Conservation (phyloP, 2,888 invertebrate genomes). For the Teleogryllus oceanicus region DNA sequence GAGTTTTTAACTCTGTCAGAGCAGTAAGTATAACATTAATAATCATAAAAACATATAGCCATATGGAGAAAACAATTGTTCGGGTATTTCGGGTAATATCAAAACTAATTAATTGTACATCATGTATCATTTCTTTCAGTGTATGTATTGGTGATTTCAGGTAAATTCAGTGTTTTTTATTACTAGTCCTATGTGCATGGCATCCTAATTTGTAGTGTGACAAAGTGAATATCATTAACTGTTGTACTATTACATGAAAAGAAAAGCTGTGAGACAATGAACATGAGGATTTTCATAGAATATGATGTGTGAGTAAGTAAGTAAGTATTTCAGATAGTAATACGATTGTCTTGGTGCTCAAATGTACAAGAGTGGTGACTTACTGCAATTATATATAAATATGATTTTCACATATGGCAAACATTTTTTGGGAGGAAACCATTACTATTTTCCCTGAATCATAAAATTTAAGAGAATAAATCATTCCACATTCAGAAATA, state of each 20-base stretch:
- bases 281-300: neutral
- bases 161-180: constrained; percentile 6
- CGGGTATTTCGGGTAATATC: constrained; percentile 29
- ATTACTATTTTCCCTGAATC: too few relatives aligned
- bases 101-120: constrained; percentile 20
- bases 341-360: constrained; percentile 8
- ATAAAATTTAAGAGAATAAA: too few relatives aligned
- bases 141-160: constrained; percentile 7
- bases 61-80: constrained; percentile 25
- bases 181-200: neutral
- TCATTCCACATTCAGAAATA: too few relatives aligned
- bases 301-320: neutral
- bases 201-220: neutral
- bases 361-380: neutral
- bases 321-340: neutral
- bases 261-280: neutral
- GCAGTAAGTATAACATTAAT: neutral
- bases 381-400: neutral
- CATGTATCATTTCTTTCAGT: constrained; percentile 18
- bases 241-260: neutral
- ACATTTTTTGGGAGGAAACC: too few relatives aligned
- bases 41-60: neutral
- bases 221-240: neutral
- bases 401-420: neutral
- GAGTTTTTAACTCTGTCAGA: neutral